Evolutionary conservation across 2,797 vertebrate genomes (phyloP).

Genomic region (Crenichthys baileyi): DNA sequence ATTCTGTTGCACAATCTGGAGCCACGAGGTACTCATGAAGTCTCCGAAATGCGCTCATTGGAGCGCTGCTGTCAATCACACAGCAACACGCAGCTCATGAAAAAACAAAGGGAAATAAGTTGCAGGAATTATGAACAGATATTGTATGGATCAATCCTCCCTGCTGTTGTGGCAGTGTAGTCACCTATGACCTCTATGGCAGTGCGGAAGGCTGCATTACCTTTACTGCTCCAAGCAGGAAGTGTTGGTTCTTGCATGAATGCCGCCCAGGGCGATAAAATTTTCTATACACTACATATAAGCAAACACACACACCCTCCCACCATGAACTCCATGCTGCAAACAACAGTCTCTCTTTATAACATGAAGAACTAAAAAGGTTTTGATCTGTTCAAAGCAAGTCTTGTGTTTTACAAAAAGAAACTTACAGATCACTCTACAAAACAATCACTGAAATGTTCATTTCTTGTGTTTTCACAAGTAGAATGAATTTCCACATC

Average conservation of each 20-base stretch:
- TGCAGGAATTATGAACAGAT: slow-evolving; percentile 40
- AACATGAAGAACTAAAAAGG: background rate
- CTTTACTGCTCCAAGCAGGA: background rate
- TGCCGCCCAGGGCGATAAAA: background rate
- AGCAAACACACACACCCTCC: background rate
- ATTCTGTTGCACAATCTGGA: slow-evolving; percentile 48
- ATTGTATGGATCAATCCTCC: slow-evolving; percentile 26
- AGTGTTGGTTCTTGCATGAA: background rate
- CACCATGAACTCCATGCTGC: background rate
- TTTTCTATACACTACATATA: background rate
- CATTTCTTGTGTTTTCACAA: no score
- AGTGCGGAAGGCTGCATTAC: background rate
- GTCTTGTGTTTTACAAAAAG: background rate
- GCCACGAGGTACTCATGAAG: slow-evolving; percentile 21
- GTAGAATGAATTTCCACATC: background rate
- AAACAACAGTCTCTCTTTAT: background rate
- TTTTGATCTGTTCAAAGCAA: background rate
- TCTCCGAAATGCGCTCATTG: slow-evolving; percentile 25
- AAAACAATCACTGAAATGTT: background rate
- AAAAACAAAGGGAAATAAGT: slow-evolving; percentile 4
- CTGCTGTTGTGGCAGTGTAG: background rate
- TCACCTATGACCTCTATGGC: background rate
- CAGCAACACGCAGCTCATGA: slow-evolving; percentile 9
- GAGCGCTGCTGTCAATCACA: slow-evolving; percentile 45
- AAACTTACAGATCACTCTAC: background rate